Percentiles rank a stretch among this genome's conserved stretches.
These are phyloP conservation scores for Meloidogyne hapla DNA, from an alignment of 1,140 invertebrate genomes.

Conservation along the genomic window DNA sequence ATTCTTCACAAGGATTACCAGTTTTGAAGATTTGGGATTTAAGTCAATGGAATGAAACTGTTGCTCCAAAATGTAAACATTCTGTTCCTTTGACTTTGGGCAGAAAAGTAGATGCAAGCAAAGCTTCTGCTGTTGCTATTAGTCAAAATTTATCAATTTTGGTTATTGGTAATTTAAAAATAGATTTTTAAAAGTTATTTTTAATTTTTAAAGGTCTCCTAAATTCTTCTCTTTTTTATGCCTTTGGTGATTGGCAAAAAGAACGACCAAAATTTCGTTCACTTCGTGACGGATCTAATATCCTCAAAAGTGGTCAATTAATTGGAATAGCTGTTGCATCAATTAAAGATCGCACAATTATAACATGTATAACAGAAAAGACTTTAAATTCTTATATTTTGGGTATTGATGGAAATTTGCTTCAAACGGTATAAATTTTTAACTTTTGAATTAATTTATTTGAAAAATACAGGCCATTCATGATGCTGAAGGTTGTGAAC, in stretches of 20 bases:
- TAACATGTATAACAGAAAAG: slow-evolving; percentile 15
- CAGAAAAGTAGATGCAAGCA: slow-evolving; percentile 9
- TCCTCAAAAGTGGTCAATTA: slow-evolving; percentile 16
- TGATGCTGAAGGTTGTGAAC: slow-evolving; percentile 26
- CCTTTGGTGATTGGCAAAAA: not conserved
- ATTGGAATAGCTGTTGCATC: slow-evolving; percentile 8
- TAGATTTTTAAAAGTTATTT: not conserved
- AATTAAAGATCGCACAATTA: slow-evolving; percentile 11
- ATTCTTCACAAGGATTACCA: not conserved
- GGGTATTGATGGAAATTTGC: slow-evolving; percentile 11
- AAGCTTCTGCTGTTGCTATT: slow-evolving; percentile 12
- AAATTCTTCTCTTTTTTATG: slow-evolving; percentile 25
- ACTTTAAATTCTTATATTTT: slow-evolving; percentile 20
- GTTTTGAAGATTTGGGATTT: slow-evolving; percentile 17
- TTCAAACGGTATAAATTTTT: not conserved
- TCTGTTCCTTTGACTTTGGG: slow-evolving; percentile 7
- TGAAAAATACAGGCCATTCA: not conserved
- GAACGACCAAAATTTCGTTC: slow-evolving; percentile 11
- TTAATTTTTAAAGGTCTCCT: slow-evolving; percentile 14
- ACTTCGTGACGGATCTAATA: slow-evolving; percentile 16
- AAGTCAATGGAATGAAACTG: slow-evolving; percentile 19
- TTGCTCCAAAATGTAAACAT: slow-evolving; percentile 26
- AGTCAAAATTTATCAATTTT: slow-evolving; percentile 13
- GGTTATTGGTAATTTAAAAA: slow-evolving; percentile 22
- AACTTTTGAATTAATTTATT: not conserved